A percentile compares a stretch with the other conserved stretches of the same genome.
Conservation (phyloP, 1,140 invertebrate genomes). For the Neocloeon triangulifer region DNA sequence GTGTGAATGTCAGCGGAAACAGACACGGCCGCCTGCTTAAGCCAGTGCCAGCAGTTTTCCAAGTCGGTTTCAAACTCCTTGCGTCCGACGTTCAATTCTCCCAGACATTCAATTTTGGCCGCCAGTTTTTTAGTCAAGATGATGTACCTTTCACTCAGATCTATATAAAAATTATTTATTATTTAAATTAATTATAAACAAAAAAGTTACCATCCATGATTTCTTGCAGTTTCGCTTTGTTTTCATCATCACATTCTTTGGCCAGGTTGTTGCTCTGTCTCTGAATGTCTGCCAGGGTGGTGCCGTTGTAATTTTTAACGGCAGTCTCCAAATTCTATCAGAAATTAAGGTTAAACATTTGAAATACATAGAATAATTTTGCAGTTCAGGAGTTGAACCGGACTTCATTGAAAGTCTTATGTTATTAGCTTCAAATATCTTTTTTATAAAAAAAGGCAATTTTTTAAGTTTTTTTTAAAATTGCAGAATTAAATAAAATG, state of each 20-base stretch:
- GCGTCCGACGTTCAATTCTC: slow-evolving; percentile 46
- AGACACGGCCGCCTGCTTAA: slow-evolving; percentile 67
- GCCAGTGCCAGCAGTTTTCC: slow-evolving; percentile 59
- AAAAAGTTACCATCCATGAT: not conserved
- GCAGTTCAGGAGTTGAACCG: too few species aligned
- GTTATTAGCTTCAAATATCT: too few species aligned
- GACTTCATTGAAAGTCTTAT: too few species aligned
- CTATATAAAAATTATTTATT: slow-evolving; percentile 10
- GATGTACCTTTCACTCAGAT: slow-evolving; percentile 40
- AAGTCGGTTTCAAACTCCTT: slow-evolving; percentile 59
- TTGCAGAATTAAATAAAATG: too few species aligned
- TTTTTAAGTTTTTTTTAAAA: too few species aligned
- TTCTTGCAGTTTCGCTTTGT: slow-evolving; percentile 34
- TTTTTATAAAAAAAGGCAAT: too few species aligned
- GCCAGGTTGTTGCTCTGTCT: slow-evolving; percentile 50
- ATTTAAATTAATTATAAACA: slow-evolving; percentile 1
- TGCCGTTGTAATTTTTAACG: slow-evolving; percentile 54
- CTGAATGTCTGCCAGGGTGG: slow-evolving; percentile 41
- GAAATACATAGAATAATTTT: too few species aligned
- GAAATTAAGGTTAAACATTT: too few species aligned
- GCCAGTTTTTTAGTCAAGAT: slow-evolving; percentile 42
- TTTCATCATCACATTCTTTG: slow-evolving; percentile 56
- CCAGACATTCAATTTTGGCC: slow-evolving; percentile 45
- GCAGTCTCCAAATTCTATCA: slow-evolving; percentile 37
- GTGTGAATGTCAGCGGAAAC: slow-evolving; percentile 53